These are phyloP conservation scores for Mythimna impura DNA, from an alignment of 2,888 invertebrate species.

Conservation along the genomic window DNA sequence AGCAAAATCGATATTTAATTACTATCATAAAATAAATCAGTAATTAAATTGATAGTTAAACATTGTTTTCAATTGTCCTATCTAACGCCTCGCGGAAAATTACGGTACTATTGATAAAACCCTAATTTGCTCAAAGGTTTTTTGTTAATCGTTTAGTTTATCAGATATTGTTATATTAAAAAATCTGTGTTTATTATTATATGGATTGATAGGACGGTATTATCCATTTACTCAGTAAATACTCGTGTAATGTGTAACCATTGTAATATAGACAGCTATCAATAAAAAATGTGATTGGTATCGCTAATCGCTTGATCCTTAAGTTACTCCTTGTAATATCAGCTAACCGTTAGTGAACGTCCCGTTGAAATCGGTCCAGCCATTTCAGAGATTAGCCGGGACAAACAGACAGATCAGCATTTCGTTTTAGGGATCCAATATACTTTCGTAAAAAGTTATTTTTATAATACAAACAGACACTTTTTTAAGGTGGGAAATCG, in stretches of 20 bases:
- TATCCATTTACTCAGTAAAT: background rate
- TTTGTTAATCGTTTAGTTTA: slow-evolving; percentile 11
- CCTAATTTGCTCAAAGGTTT: background rate
- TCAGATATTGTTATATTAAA: slow-evolving; percentile 1
- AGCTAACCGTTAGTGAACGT: too few species aligned
- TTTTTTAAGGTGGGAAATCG: too few species aligned
- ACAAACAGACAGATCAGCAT: too few species aligned
- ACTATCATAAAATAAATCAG: slow-evolving; percentile 39
- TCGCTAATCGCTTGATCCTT: too few species aligned
- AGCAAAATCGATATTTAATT: slow-evolving; percentile 3
- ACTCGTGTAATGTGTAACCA: background rate
- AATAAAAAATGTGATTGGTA: too few species aligned
- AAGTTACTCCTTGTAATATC: too few species aligned
- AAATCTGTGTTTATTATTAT: background rate
- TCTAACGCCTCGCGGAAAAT: slow-evolving; percentile 9
- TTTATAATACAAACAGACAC: too few species aligned
- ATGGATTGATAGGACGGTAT: background rate
- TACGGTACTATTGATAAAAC: slow-evolving; percentile 9
- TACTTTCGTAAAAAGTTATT: too few species aligned
- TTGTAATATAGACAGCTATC: too few species aligned
- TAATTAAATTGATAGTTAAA: slow-evolving; percentile 30
- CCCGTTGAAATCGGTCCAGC: too few species aligned
- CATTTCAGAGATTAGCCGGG: too few species aligned
- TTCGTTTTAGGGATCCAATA: too few species aligned
- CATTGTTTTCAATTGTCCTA: background rate